A percentile compares a stretch with the other conserved stretches of the same genome.
These are phyloP conservation scores for Aleiodes leptofemur DNA, from an alignment of 2,888 invertebrate genomes.

Conservation along the genomic window DNA sequence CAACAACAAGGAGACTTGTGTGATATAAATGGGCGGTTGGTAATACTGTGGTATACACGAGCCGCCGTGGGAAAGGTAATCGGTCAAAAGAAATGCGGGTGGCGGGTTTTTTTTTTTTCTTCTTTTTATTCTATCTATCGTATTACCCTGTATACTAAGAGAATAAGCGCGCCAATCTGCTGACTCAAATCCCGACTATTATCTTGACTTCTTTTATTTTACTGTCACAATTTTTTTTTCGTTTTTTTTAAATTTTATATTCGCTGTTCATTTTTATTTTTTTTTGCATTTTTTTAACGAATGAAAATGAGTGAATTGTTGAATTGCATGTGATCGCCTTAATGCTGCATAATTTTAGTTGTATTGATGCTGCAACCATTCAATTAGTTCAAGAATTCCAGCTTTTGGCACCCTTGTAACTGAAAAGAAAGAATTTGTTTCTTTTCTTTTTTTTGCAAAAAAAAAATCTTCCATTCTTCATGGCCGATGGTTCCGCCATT, in stretches of 20 bases:
- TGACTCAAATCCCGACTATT: conserved; percentile 23
- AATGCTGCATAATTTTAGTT: no score
- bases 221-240: not conserved
- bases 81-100: conserved; percentile 69
- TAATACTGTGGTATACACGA: conserved; percentile 53
- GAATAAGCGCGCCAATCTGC: conserved; percentile 11
- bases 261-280: not conserved
- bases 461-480: no score
- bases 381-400: no score
- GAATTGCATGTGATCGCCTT: no score
- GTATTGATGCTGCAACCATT: no score
- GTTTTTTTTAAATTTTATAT: not conserved
- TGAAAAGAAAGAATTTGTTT: no score
- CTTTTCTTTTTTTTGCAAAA: no score
- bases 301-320: not conserved
- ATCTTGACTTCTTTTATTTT: conserved; percentile 4
- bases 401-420: no score
- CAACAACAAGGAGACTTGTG: conserved; percentile 55
- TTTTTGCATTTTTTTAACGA: not conserved
- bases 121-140: conserved; percentile 23
- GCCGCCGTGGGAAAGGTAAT: conserved; percentile 71
- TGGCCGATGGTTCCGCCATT: no score
- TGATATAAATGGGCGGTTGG: conserved; percentile 63
- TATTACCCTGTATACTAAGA: conserved; percentile 9
- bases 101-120: conserved; percentile 35